Base-by-base conservation (phyloP, 1,140 invertebrate species). In the Phocides pigmalion region DNA sequence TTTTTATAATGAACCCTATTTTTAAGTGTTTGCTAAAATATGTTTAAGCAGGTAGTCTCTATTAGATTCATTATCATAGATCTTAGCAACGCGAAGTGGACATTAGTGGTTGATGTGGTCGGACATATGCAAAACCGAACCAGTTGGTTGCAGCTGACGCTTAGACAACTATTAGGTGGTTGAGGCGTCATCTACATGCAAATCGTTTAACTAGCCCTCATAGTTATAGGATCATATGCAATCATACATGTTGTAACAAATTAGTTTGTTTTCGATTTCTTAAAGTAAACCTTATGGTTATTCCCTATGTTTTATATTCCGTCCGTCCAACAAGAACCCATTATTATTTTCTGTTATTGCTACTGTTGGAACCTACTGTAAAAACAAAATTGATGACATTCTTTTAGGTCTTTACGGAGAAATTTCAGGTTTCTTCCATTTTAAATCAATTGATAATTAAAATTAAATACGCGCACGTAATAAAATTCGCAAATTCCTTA, bases 81-180 rank as follows among this genome's bases (percentile, higher is more conserved):
- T 70, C 62, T 62, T 64, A 44, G 72, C 70, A 54, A 72, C 71
- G 66, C 70, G 46, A 74, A 74, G 73, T 65, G 66, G 64, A 53
- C 69, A 74, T 85, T 82, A 84, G 81, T 79, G 84, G 84, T 88
- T 65, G 62, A 64, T 83, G 81, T 78, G 82, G 81, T 84, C 61
- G 68, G 64, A 65, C 72, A 59, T 74, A 81, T 84, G 81, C 78
- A 82, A 82, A 76, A 81, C 66, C 62, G 49, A 83, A 84, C 78
- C 79, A 82, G 87, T 81, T 70, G 46, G 64, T 17, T 61, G 80
- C 85, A 90, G 80, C 77, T 90, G 85, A 84, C 62, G 74, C 68
- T 77, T 79, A 82, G 79, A 74, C 72, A 47, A 64, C 79, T 80
- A 83, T 86, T 83, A 83, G 25, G 32, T 35, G 9, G 68, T 50